Evolutionary conservation across 2,888 invertebrate genomes (phyloP).

Genomic region (Miltochrista miniata): DNA sequence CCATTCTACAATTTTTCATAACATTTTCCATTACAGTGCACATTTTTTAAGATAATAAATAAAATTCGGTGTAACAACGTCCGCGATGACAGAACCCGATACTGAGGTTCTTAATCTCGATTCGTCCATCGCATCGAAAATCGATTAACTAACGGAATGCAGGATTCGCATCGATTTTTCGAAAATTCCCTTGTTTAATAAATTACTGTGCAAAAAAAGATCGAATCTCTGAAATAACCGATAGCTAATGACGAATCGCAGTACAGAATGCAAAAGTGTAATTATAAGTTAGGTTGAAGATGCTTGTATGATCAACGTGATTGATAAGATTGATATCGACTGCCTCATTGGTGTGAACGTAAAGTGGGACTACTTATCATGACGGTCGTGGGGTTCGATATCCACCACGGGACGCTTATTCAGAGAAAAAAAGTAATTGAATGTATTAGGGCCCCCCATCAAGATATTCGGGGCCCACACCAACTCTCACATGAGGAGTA

Average conservation of each 20-base stretch:
- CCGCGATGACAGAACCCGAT: constrained; percentile 39
- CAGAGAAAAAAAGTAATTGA: too few relatives aligned
- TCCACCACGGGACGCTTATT: too few relatives aligned
- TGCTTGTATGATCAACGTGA: constrained; percentile 21
- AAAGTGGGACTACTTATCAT: too few relatives aligned
- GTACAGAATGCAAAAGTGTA: background rate
- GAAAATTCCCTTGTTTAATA: constrained; percentile 38
- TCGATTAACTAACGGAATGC: constrained; percentile 54
- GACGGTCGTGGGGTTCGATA: too few relatives aligned
- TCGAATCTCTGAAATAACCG: constrained; percentile 38
- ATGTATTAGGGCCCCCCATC: too few relatives aligned
- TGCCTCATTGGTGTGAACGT: too few relatives aligned
- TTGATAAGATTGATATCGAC: too few relatives aligned
- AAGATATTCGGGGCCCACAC: too few relatives aligned
- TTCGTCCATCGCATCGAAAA: constrained; percentile 50
- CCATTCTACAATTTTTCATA: too few relatives aligned
- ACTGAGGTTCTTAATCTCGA: constrained; percentile 53
- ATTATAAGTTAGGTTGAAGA: constrained; percentile 4
- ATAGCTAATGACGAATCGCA: constrained; percentile 9
- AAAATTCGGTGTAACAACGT: constrained; percentile 39
- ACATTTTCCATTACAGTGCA: too few relatives aligned
- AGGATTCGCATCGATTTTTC: constrained; percentile 47
- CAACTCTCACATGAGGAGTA: too few relatives aligned
- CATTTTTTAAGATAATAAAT: too few relatives aligned
- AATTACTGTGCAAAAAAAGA: constrained; percentile 43